These are phyloP conservation scores for Sarcophaga caerulescens DNA, from an alignment of 2,888 invertebrate genomes.

Conservation along the genomic window DNA sequence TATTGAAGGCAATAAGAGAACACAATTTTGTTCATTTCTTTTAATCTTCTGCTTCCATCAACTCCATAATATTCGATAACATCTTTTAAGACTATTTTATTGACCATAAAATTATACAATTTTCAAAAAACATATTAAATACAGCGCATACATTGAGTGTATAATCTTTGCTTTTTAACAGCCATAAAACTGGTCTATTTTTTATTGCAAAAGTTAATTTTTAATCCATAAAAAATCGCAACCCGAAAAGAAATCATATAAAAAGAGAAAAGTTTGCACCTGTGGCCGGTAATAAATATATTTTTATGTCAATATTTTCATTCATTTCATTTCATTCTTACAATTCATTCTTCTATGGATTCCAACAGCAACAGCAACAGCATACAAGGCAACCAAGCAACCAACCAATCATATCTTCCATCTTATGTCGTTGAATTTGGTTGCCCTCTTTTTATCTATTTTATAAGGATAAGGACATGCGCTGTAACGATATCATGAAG, in stretches of 20 bases:
- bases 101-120: background rate
- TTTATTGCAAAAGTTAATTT: background rate
- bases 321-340: conserved; percentile 23
- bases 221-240: background rate
- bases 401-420: background rate
- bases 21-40: too few relatives aligned
- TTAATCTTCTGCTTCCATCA: too few relatives aligned
- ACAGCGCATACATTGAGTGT: background rate
- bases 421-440: background rate
- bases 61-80: too few relatives aligned
- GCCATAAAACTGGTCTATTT: background rate
- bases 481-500: background rate
- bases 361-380: background rate
- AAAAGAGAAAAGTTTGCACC: background rate
- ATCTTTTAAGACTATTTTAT: background rate
- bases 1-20: too few relatives aligned
- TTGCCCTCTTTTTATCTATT: background rate
- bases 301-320: conserved; percentile 32
- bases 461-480: background rate
- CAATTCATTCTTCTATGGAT: background rate
- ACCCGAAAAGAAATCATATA: too few relatives aligned
- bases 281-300: conserved; percentile 31
- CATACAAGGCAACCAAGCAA: background rate
- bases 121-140: too few relatives aligned
- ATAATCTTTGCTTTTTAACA: background rate